Percentiles rank a stretch among this genome's conserved stretches.
These are phyloP conservation scores for Archips crataeganus DNA, from an alignment of 2,888 invertebrate species.

Conservation along the genomic window DNA sequence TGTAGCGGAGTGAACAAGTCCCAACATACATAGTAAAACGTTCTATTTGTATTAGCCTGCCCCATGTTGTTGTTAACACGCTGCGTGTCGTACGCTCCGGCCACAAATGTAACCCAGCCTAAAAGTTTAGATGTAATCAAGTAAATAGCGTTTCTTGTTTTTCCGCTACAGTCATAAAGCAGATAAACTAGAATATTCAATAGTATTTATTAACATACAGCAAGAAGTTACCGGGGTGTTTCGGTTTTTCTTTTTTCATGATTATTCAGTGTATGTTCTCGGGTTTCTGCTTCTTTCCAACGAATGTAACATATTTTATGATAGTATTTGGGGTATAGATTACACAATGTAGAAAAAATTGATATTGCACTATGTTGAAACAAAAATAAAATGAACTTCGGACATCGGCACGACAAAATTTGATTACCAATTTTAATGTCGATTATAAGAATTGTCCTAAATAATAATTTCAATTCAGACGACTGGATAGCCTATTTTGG, in stretches of 20 bases:
- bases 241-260: not conserved
- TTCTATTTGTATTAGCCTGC: constrained; percentile 23
- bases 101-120: not conserved
- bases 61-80: constrained; percentile 22
- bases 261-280: not conserved
- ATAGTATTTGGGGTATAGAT: not conserved
- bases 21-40: constrained; percentile 10
- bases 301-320: not conserved
- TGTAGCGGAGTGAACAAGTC: not conserved
- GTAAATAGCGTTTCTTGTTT: constrained; percentile 1
- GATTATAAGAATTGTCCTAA: too few species aligned
- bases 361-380: not conserved
- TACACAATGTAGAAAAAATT: not conserved
- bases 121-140: constrained; percentile 10
- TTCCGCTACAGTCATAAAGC: constrained; percentile 8
- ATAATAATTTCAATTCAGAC: too few species aligned
- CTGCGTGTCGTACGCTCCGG: not conserved
- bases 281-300: not conserved
- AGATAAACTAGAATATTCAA: not conserved
- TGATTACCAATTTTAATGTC: too few species aligned
- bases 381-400: too few species aligned
- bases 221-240: not conserved
- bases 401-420: too few species aligned
- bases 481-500: too few species aligned
- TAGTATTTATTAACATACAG: constrained; percentile 3